These are phyloP conservation scores for Brachionus calyciflorus DNA, from an alignment of 1,140 invertebrate genomes.

Conservation along the genomic window DNA sequence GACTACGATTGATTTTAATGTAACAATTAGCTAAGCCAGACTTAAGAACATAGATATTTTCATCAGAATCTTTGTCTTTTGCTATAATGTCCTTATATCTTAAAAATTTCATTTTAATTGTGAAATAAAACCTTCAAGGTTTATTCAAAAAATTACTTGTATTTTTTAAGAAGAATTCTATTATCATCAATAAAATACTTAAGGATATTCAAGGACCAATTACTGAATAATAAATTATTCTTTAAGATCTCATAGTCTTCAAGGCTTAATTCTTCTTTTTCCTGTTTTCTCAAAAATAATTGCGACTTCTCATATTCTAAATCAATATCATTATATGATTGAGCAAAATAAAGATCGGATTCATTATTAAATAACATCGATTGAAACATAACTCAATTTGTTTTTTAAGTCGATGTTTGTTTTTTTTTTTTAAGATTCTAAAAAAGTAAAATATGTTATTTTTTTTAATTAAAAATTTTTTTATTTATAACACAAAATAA, in stretches of 20 bases:
- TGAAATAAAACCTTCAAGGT: too few relatives aligned
- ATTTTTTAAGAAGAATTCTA: constrained; percentile 9
- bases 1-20: constrained; percentile 36
- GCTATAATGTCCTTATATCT: constrained; percentile 41
- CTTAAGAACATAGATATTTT: constrained; percentile 28
- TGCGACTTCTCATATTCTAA: constrained; percentile 16
- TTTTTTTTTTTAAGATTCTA: too few relatives aligned
- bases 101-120: too few relatives aligned
- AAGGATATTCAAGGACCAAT: neutral
- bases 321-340: constrained; percentile 6
- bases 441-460: too few relatives aligned
- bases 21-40: neutral
- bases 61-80: neutral
- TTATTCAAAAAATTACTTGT: too few relatives aligned
- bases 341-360: neutral
- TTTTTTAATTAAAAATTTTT: constrained; percentile 3
- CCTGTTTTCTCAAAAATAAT: neutral
- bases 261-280: neutral
- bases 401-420: too few relatives aligned
- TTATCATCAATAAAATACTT: constrained; percentile 12
- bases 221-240: constrained; percentile 30
- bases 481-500: too few relatives aligned
- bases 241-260: constrained; percentile 28
- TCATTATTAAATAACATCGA: constrained; percentile 6
- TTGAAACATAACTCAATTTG: constrained; percentile 7